Evolutionary conservation across 2,888 invertebrate genomes (phyloP).

Genomic region (Trilocha varians): DNA sequence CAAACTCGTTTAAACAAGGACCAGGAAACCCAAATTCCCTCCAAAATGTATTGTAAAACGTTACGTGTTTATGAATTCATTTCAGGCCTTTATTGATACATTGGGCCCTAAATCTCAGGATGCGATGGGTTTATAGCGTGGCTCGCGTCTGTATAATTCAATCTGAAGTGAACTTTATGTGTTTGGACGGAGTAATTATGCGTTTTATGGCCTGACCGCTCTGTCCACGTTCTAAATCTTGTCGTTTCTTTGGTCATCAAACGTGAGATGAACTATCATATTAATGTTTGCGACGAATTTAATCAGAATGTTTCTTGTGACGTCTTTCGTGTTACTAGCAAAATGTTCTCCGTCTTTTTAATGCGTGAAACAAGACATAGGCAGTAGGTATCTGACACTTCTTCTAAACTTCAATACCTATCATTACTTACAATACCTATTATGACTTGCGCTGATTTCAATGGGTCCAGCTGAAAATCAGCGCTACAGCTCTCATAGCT

Average conservation of each 20-base stretch:
- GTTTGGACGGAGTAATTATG: neutral
- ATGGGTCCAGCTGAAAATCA: no score
- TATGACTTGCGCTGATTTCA: no score
- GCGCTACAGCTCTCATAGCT: no score
- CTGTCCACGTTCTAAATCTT: conserved; percentile 1
- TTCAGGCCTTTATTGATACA: neutral
- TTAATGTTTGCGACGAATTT: neutral
- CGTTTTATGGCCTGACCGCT: neutral
- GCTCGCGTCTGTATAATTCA: neutral
- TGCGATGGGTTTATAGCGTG: neutral
- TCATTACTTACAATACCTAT: no score
- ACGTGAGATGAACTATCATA: neutral
- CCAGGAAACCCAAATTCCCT: no score
- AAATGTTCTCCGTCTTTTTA: no score
- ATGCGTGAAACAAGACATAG: no score
- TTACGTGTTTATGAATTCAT: neutral
- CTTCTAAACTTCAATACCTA: no score
- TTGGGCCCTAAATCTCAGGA: neutral
- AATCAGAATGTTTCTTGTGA: no score
- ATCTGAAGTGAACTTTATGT: neutral
- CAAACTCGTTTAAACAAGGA: no score
- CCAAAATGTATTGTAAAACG: neutral
- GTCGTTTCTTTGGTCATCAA: neutral
- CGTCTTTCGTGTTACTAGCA: no score
- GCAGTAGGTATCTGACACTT: no score